Conservation (phyloP, 1,140 invertebrate species). For the Calycopis cecrops region DNA sequence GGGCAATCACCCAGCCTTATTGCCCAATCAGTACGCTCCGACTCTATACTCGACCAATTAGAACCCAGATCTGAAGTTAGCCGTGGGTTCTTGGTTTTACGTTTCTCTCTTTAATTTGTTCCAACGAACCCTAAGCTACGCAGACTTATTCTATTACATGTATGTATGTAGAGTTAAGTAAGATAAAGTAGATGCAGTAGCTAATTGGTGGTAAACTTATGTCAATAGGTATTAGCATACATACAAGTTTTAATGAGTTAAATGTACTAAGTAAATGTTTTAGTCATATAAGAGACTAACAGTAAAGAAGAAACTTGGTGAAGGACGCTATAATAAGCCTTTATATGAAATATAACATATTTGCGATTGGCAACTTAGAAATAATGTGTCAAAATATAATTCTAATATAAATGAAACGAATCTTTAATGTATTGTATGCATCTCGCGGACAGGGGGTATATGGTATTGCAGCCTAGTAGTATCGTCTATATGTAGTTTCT, state of each 20-base stretch:
- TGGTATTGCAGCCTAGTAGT: slow-evolving; percentile 67
- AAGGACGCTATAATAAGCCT: slow-evolving; percentile 70
- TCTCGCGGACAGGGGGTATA: slow-evolving; percentile 63
- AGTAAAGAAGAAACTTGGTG: slow-evolving; percentile 67
- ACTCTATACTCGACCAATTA: slow-evolving; percentile 57
- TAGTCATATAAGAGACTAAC: slow-evolving; percentile 64
- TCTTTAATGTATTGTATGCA: slow-evolving; percentile 60
- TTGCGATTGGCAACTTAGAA: slow-evolving; percentile 72
- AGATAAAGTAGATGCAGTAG: slow-evolving; percentile 61
- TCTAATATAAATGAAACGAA: slow-evolving; percentile 59
- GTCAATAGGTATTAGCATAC: slow-evolving; percentile 68
- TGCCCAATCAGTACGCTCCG: slow-evolving; percentile 69
- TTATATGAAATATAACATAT: slow-evolving; percentile 59
- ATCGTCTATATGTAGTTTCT: slow-evolving; percentile 67
- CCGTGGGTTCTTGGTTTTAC: slow-evolving; percentile 43
- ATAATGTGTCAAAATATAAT: slow-evolving; percentile 50
- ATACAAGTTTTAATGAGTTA: slow-evolving; percentile 60
- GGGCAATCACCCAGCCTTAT: slow-evolving; percentile 75
- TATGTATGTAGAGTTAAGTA: slow-evolving; percentile 74
- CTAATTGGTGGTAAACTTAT: slow-evolving; percentile 73
- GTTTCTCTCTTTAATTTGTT: slow-evolving; percentile 38
- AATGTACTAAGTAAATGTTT: slow-evolving; percentile 65
- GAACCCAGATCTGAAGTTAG: slow-evolving; percentile 46
- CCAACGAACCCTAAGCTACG: slow-evolving; percentile 36
- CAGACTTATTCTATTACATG: slow-evolving; percentile 55